phyloP scores from a whole-genome alignment of 1,140 invertebrate genomes.

The Panulirus ornatus region DNA sequence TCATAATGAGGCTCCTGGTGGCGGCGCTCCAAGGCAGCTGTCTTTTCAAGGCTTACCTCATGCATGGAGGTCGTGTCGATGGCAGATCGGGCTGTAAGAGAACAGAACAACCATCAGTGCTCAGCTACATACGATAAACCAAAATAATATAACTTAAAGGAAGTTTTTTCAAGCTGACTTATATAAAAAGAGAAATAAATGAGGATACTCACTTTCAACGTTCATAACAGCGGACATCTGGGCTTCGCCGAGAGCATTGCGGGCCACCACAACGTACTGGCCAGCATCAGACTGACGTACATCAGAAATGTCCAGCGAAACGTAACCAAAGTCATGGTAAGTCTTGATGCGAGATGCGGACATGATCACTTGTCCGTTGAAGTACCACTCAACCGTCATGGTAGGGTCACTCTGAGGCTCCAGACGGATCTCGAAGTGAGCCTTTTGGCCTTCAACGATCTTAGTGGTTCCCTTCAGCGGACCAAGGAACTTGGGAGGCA shows the following conservation, averaged over 20 bases:
- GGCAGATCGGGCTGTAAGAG: slow-evolving; percentile 80
- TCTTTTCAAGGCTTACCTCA: slow-evolving; percentile 89
- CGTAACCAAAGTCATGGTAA: slow-evolving; percentile 96
- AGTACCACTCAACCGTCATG: slow-evolving; percentile 92
- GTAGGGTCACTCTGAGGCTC: slow-evolving; percentile 94
- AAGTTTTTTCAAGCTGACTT: slow-evolving; percentile 4
- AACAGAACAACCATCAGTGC: no score
- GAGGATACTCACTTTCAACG: slow-evolving; percentile 83
- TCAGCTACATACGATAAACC: no score
- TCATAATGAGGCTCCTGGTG: slow-evolving; percentile 92
- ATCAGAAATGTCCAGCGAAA: slow-evolving; percentile 94
- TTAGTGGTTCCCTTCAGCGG: slow-evolving; percentile 93
- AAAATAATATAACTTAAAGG: no score
- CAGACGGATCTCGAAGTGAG: slow-evolving; percentile 96
- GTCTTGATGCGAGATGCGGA: slow-evolving; percentile 91
- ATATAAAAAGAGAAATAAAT: background rate
- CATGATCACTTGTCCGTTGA: slow-evolving; percentile 83
- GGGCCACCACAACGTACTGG: slow-evolving; percentile 92
- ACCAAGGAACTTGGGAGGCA: slow-evolving; percentile 84
- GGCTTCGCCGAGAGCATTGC: slow-evolving; percentile 91
- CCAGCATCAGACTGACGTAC: slow-evolving; percentile 92
- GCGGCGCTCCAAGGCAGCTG: slow-evolving; percentile 90
- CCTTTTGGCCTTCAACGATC: slow-evolving; percentile 96
- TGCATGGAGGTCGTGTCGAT: slow-evolving; percentile 93
- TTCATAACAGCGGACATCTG: slow-evolving; percentile 88